Evolutionary conservation across 2,888 invertebrate genomes (phyloP), one percentile per base, ranked within the genome.

Genomic region (Pardosa pseudoannulata): DNA sequence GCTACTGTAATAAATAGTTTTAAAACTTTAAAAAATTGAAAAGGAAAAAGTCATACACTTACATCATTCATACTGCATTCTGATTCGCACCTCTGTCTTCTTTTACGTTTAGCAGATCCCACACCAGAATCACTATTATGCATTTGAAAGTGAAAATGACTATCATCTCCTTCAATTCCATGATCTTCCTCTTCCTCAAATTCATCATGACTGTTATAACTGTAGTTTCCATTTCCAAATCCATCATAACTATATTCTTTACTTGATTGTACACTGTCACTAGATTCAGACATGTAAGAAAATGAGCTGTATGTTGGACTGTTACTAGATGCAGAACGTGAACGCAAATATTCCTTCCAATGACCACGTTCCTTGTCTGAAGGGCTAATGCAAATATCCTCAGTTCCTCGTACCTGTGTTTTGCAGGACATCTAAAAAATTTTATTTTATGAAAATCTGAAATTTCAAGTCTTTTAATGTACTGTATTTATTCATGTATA

Each of bases 381-480:
- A 16, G 92, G 91, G 13, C 90, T 91, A 62, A 91, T 81, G 81
- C 91, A 91, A 27, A 91, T 78, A 88, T 92, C 92, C 88, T 91
- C 91, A 23, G 89, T 90, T 7, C 92, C 92, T 28, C 92, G 89
- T 0, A 91, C 90, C 50, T 90, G 89, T 9, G 92, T 92, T 65
- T 89, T 90, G 32, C 89, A 89, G 1, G 87, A 79, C 70, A 89
- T 88, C 90, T 90, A 79, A 39, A 67, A 72, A 36, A 36, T 9
- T n/a, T n/a, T n/a, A n/a, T n/a, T n/a, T n/a, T n/a, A n/a, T n/a
- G n/a, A n/a, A n/a, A n/a, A n/a, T n/a, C n/a, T n/a, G n/a, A n/a
- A n/a, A n/a, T n/a, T n/a, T n/a, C n/a, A n/a, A n/a, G n/a, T n/a
- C n/a, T n/a, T n/a, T n/a, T n/a, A n/a, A n/a, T n/a, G n/a, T n/a